phyloP scores from a whole-genome alignment of 2,113 vertebrate genomes.

The Cavia porcellus region DNA sequence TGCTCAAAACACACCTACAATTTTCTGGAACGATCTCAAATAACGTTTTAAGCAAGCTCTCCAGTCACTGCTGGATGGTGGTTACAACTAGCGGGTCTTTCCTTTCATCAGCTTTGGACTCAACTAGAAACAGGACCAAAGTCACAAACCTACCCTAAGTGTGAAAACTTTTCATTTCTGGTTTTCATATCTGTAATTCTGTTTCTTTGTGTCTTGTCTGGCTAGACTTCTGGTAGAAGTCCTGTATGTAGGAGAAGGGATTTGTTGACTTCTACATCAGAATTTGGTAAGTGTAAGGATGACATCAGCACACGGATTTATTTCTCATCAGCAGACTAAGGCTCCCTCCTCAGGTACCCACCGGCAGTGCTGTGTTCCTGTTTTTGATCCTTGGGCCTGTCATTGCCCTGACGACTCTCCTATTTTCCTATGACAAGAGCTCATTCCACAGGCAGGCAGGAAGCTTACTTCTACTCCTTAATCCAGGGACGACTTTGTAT shows the following conservation, averaged over 20 bases:
- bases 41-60: background rate
- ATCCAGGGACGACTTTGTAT: background rate
- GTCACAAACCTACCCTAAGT: background rate
- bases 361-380: background rate
- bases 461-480: background rate
- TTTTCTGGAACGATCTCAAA: background rate
- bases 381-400: background rate
- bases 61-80: background rate
- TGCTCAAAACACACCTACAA: background rate
- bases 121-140: background rate
- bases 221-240: background rate
- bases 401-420: background rate
- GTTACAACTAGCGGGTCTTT: background rate
- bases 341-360: background rate
- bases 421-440: background rate
- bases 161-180: background rate
- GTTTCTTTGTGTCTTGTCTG: background rate
- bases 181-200: background rate
- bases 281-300: background rate
- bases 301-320: background rate
- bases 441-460: background rate
- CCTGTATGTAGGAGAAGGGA: background rate
- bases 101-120: background rate
- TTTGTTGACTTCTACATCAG: background rate
- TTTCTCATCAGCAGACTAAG: background rate